Evolutionary conservation across 2,888 invertebrate genomes (phyloP).

Genomic region (Emmelina monodactyla): DNA sequence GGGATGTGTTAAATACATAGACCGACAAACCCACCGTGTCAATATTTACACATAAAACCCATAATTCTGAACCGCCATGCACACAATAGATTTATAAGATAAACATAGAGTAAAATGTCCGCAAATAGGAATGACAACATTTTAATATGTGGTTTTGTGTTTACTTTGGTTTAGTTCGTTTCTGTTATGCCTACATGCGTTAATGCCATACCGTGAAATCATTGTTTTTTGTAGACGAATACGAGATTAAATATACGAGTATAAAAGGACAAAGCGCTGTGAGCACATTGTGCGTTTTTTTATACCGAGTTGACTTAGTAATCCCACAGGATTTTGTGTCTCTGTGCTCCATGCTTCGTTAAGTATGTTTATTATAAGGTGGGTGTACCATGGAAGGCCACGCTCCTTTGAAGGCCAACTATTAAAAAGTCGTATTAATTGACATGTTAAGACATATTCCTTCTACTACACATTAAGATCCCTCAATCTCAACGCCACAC

Average conservation of each 20-base stretch:
- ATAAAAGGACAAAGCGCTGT: conserved; percentile 55
- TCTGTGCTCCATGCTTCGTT: conserved; percentile 31
- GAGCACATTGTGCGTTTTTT: conserved; percentile 45
- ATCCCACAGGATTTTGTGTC: conserved; percentile 44
- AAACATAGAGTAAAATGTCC: conserved; percentile 64
- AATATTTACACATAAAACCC: conserved; percentile 61
- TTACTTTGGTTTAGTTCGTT: conserved; percentile 52
- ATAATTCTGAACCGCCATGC: conserved; percentile 61
- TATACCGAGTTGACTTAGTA: conserved; percentile 40
- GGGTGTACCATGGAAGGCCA: no score
- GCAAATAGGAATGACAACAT: conserved; percentile 65
- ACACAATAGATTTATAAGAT: conserved; percentile 66
- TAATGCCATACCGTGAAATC: conserved; percentile 64
- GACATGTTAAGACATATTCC: no score
- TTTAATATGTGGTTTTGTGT: conserved; percentile 62
- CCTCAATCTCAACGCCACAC: no score
- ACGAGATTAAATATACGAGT: conserved; percentile 61
- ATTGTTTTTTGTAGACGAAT: conserved; percentile 58
- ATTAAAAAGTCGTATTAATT: no score
- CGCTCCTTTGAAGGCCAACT: no score
- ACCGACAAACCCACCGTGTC: conserved; percentile 48
- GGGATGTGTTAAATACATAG: conserved; percentile 61
- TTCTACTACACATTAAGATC: no score
- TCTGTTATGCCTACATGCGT: conserved; percentile 63
- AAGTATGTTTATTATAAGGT: conserved; percentile 16